A percentile compares a stretch with the other conserved stretches of the same genome.
Conservation (phyloP, 2,113 vertebrate genomes). For the Pterocles orientalis region DNA sequence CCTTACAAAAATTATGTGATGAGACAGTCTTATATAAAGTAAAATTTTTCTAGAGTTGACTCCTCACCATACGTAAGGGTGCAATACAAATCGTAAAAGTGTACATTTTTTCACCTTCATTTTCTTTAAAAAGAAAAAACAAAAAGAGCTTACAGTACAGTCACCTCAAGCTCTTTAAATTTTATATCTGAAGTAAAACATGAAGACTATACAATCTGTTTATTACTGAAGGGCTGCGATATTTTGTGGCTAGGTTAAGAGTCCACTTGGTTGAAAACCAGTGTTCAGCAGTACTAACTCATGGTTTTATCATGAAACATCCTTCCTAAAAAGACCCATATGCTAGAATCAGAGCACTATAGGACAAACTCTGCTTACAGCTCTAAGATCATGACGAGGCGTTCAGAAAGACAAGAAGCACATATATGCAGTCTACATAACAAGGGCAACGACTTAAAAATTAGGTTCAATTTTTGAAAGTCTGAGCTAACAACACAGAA, state of each 20-base stretch:
- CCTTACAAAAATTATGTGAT: not conserved
- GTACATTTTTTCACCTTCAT: not conserved
- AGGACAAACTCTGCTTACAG: not conserved
- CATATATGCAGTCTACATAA: not conserved
- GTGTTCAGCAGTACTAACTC: not conserved
- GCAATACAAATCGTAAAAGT: not conserved
- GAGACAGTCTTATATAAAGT: not conserved
- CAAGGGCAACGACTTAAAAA: not conserved
- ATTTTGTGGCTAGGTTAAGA: not conserved
- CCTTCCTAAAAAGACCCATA: not conserved
- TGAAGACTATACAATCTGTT: not conserved
- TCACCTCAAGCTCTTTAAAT: not conserved
- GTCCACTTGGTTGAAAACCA: not conserved
- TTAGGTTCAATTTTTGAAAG: not conserved
- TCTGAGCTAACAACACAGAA: not conserved
- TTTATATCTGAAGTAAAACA: not conserved
- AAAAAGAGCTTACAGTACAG: not conserved
- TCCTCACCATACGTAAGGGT: not conserved
- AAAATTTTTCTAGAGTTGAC: not conserved
- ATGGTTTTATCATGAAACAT: not conserved
- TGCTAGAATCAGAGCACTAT: not conserved
- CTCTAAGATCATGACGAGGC: not conserved
- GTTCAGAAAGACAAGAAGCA: not conserved
- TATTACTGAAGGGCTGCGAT: not conserved
- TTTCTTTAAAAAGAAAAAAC: not conserved